Evolutionary conservation across 1,140 invertebrate genomes (phyloP).

Genomic region (Zaprionus ghesquierei): DNA sequence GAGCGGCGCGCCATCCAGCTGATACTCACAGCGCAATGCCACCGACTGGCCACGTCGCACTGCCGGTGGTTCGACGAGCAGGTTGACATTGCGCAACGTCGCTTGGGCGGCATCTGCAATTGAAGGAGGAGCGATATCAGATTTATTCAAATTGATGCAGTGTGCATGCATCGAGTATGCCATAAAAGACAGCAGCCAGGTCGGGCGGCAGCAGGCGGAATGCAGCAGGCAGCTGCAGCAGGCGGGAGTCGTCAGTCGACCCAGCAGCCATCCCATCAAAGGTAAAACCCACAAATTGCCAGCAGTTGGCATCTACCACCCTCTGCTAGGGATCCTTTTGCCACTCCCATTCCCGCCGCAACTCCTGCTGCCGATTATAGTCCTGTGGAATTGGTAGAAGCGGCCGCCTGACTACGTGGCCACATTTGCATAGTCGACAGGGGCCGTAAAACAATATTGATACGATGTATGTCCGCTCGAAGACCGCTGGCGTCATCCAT

Average conservation of each 20-base stretch:
- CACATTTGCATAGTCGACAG: conserved; percentile 58
- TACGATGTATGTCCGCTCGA: conserved; percentile 40
- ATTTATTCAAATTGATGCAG: conserved; percentile 66
- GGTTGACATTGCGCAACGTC: conserved; percentile 83
- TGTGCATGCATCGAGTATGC: conserved; percentile 32
- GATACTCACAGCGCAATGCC: conserved; percentile 88
- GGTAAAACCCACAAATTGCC: conserved; percentile 42
- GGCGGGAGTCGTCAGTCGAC: not conserved
- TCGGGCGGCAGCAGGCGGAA: not conserved
- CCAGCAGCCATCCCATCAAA: conserved; percentile 14
- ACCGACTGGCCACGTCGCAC: conserved; percentile 87
- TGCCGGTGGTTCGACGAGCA: conserved; percentile 83
- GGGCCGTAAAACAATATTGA: conserved; percentile 69
- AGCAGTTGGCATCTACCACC: conserved; percentile 28
- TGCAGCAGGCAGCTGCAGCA: not conserved
- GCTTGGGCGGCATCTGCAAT: conserved; percentile 71
- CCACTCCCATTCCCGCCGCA: not conserved
- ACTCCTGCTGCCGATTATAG: conserved; percentile 18
- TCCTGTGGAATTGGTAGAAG: conserved; percentile 18
- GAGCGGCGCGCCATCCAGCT: conserved; percentile 88
- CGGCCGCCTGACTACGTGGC: conserved; percentile 38
- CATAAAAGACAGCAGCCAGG: conserved; percentile 21
- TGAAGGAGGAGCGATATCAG: conserved; percentile 26
- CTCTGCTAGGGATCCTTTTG: not conserved
- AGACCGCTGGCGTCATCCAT: conserved; percentile 17